Conservation (phyloP, 92 coral and sea anemone genomes). For the Muricea muricata region DNA sequence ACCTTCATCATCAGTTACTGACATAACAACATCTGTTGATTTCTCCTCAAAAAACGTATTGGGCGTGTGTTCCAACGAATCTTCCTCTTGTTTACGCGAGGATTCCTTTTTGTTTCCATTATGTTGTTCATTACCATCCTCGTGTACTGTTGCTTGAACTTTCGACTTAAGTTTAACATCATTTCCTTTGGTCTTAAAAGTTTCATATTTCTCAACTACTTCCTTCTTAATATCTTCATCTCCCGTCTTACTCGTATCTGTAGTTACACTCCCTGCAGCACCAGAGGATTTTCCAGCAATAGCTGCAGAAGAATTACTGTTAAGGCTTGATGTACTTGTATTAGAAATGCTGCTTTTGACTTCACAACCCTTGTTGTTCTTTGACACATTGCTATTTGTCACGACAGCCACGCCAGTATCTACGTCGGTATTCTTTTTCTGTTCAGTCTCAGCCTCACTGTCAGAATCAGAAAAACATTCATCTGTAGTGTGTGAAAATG, state of each 20-base stretch:
- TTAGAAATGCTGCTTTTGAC: background rate
- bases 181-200: background rate
- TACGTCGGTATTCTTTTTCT: background rate
- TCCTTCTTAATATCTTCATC: background rate
- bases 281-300: background rate
- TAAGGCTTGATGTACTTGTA: background rate
- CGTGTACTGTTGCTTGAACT: background rate
- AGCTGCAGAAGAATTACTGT: background rate
- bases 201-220: background rate
- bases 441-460: slow-evolving; percentile 21
- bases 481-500: slow-evolving; percentile 6
- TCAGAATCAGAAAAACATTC: slow-evolving; percentile 27
- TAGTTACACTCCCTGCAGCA: background rate
- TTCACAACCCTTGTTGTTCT: background rate
- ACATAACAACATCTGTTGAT: background rate
- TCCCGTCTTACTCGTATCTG: background rate
- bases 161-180: background rate
- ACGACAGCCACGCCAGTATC: background rate
- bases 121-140: background rate
- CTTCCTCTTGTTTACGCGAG: background rate
- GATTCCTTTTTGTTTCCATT: background rate
- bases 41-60: background rate
- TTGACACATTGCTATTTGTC: background rate
- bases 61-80: background rate
- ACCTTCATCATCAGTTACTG: background rate